Evolutionary conservation across 2,797 vertebrate genomes (phyloP), one percentile per base, ranked within the genome.

Genomic region (Hozukius guyotensis): DNA sequence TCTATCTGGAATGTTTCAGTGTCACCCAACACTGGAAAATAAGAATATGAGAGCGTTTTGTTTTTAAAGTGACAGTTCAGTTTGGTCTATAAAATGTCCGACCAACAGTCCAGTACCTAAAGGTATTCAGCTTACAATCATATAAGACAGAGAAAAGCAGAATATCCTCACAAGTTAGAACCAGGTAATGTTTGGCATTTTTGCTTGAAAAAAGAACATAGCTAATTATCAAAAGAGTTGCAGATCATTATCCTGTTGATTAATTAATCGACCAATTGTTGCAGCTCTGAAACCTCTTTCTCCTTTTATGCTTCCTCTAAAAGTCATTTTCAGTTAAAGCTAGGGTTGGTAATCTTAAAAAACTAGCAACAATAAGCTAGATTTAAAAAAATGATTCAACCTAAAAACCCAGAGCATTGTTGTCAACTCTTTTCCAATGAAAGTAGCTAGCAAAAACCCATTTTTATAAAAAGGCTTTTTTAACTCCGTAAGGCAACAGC

Each of bases 1-100:
- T 72, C 53, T 72, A 78, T 81, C 52, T 81, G 74, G 74, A 77
- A 74, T 76, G 60, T 83, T 75, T 84, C 64, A 78, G 66, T 73
- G 70, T 82, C 66, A 60, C 52, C 27, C 6, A 56, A 79, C 31
- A 73, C 32, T 59, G 59, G 59, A 82, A 85, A 91, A 83, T 31
- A 34, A 77, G 64, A 57, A 60, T 20, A 64, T 16, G 9, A 75
- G 32, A 12, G 16, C 1, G 16, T 60, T 8, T 29, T 13, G 31
- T 22, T 27, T 62, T 67, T 29, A 32, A 81, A 77, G 62, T 59
- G 71, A 63, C 59, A 8, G 3, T 59, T 82, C 14, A 78, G 27
- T 32, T 38, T 34, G 2, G 1, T 12, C 4, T 13, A 14, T 25
- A 34, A 52, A 52, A 29, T 22, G 24, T 42, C 14, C 9, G 4